Conservation (phyloP, 1,140 invertebrate genomes). For the Pissodes strobi region DNA sequence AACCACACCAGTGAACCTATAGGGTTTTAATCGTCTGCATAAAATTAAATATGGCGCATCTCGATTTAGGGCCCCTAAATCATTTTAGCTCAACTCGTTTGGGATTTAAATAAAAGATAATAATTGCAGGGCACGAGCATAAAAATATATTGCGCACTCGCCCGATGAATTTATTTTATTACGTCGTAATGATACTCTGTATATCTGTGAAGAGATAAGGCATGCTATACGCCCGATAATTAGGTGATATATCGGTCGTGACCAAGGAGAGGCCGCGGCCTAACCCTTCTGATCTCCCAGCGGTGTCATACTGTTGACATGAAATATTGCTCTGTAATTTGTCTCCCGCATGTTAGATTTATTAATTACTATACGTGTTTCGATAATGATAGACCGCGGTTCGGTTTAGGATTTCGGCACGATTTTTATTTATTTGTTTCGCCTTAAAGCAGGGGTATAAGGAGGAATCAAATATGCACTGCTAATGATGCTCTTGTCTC, state of each 20-base stretch:
- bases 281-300: constrained; percentile 50
- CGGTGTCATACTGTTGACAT: constrained; percentile 51
- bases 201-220: constrained; percentile 18
- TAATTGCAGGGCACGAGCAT: not conserved
- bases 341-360: constrained; percentile 46
- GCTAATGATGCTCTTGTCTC: no score
- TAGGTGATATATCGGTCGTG: constrained; percentile 35
- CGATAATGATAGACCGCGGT: no score
- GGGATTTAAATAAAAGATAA: not conserved
- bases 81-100: no score
- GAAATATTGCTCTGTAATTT: constrained; percentile 52
- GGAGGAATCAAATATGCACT: no score
- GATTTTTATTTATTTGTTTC: no score
- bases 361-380: constrained; percentile 53
- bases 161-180: no score
- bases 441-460: no score
- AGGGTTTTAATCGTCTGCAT: no score
- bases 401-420: no score
- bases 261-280: constrained; percentile 35
- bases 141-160: not conserved
- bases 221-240: constrained; percentile 27
- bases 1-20: no score
- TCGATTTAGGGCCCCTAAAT: no score
- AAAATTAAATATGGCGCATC: no score
- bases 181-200: not conserved